Conservation (phyloP, 1,140 invertebrate species). For the Octopus sinensis region DNA sequence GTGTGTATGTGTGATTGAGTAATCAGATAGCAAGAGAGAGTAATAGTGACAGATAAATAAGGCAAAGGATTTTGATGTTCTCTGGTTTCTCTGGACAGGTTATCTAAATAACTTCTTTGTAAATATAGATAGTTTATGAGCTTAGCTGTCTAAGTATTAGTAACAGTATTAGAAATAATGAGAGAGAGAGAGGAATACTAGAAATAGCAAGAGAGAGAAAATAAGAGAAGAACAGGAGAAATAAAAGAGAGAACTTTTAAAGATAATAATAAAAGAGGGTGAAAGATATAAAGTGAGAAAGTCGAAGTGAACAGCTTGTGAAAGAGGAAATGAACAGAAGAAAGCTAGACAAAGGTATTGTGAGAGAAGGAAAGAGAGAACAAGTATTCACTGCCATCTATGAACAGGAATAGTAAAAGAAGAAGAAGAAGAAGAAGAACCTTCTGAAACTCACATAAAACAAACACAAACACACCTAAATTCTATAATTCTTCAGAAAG, state of each 20-base stretch:
- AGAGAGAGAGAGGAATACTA: not conserved
- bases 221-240: not conserved
- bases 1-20: not conserved
- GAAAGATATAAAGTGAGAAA: not conserved
- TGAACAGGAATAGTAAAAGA: no score
- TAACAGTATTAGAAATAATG: not conserved
- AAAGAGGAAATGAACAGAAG: not conserved
- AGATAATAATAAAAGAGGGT: not conserved
- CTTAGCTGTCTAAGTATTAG: not conserved
- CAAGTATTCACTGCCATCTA: not conserved
- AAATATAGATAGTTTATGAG: not conserved
- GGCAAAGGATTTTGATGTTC: not conserved
- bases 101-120: not conserved
- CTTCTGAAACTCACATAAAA: no score
- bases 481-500: no score
- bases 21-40: not conserved
- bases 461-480: no score
- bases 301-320: not conserved
- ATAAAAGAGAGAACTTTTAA: not conserved
- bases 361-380: not conserved
- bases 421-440: not conserved
- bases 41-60: not conserved
- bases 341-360: not conserved
- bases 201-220: not conserved
- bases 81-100: not conserved